Evolutionary conservation across 2,113 vertebrate species (phyloP).

Genomic region (Lanius ludovicianus): DNA sequence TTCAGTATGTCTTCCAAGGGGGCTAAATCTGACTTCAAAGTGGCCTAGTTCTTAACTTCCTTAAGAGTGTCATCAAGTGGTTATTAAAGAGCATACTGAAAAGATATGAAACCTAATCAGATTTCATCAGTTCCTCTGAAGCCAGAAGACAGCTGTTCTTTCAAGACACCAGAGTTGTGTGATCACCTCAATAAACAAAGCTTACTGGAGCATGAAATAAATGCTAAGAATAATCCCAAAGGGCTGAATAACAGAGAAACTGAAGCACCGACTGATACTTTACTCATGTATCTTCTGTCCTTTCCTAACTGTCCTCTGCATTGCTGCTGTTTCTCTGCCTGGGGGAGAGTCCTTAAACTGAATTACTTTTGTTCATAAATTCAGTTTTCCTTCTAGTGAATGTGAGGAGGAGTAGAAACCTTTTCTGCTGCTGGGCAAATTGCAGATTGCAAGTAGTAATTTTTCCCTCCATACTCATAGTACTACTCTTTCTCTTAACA

Average conservation of each 20-base stretch:
- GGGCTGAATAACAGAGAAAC: neutral
- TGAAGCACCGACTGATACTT: neutral
- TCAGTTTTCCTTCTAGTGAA: neutral
- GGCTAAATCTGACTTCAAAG: neutral
- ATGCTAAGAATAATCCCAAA: neutral
- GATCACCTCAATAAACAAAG: conserved; percentile 21
- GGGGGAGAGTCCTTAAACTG: neutral
- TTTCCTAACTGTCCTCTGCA: neutral
- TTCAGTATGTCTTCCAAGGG: neutral
- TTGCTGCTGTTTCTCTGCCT: neutral
- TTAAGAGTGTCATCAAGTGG: neutral
- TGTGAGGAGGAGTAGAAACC: neutral
- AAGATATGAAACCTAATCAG: neutral
- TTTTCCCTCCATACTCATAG: neutral
- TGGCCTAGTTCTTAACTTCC: neutral
- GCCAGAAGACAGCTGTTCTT: neutral
- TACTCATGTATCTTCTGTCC: neutral
- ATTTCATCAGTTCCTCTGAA: neutral
- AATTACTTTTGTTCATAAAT: neutral
- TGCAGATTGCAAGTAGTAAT: neutral
- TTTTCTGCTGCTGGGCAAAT: neutral
- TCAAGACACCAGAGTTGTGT: neutral
- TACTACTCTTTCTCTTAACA: neutral
- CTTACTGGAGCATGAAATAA: neutral
- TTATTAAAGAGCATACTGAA: neutral